Evolutionary conservation across 2,797 vertebrate genomes (phyloP), one percentile per base, ranked within the genome.

Genomic region (Sebastes dallii): DNA sequence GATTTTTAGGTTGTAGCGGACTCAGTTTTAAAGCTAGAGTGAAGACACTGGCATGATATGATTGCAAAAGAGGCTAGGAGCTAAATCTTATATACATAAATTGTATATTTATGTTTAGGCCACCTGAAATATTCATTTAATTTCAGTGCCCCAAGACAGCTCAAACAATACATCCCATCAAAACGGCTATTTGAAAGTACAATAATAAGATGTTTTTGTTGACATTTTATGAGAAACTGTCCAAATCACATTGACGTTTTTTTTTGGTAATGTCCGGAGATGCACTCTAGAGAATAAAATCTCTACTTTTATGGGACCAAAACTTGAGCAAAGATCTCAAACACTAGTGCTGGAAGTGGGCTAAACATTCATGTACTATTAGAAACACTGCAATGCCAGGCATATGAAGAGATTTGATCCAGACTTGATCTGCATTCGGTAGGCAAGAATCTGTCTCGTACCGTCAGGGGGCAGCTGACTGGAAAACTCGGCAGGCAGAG

Each of bases 391-490:
- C 13, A 62, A 5, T 24, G 13, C 8, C 2, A 18, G 2, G 8
- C 11, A 36, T 3, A 42, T 55, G 14, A 70, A 69, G 30, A 67
- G 24, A 46, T 77, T 30, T 60, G 34, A 55, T 27, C 11, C 22
- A 42, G 13, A 61, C 9, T 7, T 22, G 18, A 59, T 82, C 18
- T 71, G 32, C 18, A 67, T 70, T 64, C 8, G 4, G 34, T 2
- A 25, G 18, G 54, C 8, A 54, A 60, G 55, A 77, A 30, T 65
- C 10, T 14, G 71, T 75, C 8, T 58, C 14, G 89, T 95, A 99
- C 99, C 99, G 24, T 99, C 98, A 64, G 98, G 95, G 12, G 99
- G 99, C 72, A 99, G 97, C 93, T 99, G 99, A 84, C 98, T 99
- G 85, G 99, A 97, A 92, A 99, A 99, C 92, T 99, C 99, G 1